Conservation (phyloP, 2,797 vertebrate genomes). For the Tokudaia tokunoshimensis region DNA sequence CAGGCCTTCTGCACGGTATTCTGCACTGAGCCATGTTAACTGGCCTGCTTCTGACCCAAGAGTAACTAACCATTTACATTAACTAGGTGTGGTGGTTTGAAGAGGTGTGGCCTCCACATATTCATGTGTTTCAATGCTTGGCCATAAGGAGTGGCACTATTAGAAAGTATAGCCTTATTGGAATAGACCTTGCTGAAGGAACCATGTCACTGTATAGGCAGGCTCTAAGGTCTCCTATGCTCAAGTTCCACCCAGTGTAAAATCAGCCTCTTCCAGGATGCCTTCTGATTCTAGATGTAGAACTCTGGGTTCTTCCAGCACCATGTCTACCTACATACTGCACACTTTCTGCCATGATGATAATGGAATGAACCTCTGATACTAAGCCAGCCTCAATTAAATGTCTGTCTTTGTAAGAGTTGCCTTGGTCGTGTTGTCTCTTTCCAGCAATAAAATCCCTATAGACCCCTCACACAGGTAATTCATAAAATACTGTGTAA, state of each 20-base stretch:
- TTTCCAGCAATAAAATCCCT: neutral
- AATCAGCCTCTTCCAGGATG: neutral
- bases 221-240: neutral
- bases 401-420: neutral
- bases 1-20: neutral
- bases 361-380: neutral
- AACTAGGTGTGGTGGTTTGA: neutral
- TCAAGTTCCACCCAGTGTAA: neutral
- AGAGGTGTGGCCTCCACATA: neutral
- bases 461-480: neutral
- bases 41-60: neutral
- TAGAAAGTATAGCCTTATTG: neutral
- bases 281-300: neutral
- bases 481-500: constrained; percentile 25
- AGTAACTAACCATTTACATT: neutral
- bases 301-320: neutral
- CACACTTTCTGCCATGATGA: neutral
- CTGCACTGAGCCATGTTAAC: neutral
- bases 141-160: neutral
- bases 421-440: neutral
- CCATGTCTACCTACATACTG: neutral
- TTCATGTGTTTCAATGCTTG: neutral
- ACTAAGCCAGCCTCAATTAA: neutral
- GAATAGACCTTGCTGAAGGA: neutral
- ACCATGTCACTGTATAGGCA: neutral